Base-by-base conservation (phyloP, 2,888 invertebrate species). In the Baronia brevicornis region DNA sequence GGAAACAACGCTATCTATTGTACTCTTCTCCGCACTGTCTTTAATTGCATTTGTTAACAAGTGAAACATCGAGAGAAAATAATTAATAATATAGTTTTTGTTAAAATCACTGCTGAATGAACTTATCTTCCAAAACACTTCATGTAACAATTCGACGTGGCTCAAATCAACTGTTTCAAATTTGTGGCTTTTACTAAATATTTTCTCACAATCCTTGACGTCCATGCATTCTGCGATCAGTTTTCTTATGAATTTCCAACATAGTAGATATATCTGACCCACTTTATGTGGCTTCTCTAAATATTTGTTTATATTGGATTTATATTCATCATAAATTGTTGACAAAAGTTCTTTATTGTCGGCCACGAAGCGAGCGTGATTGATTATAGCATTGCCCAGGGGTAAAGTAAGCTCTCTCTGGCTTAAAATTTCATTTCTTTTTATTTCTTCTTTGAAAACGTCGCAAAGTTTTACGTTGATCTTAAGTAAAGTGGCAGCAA, bases 201-300 rank as follows among this genome's bases (percentile, higher is more conserved):
- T 71, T 49, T 84, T 86, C 35, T 73, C 54, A 38, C 88, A 89
- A 38, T 87, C 88, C 7, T 86, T 74, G 5, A 70, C 41, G 1
- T 86, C 79, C 87, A 90, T 88, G 49, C 86, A 88, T 44, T 80
- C 75, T 0, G 88, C 64, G 19, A 92, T 84, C 24, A 93, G 59
- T 43, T 85, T 82, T 4, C 74, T 71, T 12, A 90, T 79, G n/a
- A 88, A 86, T 30, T 72, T 60, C 35, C 87, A 80, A 56, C 89
- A 87, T 33, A 86, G 84, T 22, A 87, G 70, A 43, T 90, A 89
- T 28, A 90, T 86, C 44, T 88, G 87, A 0, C 89, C 88, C 2
- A 88, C 88, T 69, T 91, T 91, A 39, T 89, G 89, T 0, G 91
- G 91, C 53, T 90, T 91, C 49, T 89, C 88, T 21, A 91, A 66